These are phyloP conservation scores for Trachelus tabidus DNA, from an alignment of 2,888 invertebrate species.

Conservation along the genomic window DNA sequence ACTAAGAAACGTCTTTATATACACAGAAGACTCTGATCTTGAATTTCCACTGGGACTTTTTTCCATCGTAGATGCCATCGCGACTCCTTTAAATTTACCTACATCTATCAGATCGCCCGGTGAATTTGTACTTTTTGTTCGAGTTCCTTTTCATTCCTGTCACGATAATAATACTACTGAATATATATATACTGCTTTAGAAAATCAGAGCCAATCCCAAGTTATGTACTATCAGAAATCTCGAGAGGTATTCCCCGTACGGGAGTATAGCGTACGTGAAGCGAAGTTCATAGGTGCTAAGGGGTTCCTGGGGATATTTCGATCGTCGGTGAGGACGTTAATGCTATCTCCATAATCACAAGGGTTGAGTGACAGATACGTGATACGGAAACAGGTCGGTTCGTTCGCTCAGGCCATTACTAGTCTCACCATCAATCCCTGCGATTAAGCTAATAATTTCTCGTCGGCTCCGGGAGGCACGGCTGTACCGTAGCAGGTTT, in stretches of 20 bases:
- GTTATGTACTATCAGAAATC: neutral
- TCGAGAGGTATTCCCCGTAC: neutral
- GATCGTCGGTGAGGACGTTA: slow-evolving; percentile 21
- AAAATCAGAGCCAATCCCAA: neutral
- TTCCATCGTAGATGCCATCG: neutral
- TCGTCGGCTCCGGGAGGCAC: slow-evolving; percentile 15
- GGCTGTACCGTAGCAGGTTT: slow-evolving; percentile 23
- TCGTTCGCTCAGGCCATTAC: slow-evolving; percentile 30
- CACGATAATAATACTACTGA: neutral
- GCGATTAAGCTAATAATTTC: slow-evolving; percentile 45
- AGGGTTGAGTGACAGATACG: slow-evolving; percentile 35
- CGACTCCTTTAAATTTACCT: neutral
- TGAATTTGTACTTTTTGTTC: neutral
- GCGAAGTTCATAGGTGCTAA: neutral
- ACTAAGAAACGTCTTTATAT: neutral
- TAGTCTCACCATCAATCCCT: slow-evolving; percentile 40
- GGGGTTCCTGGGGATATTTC: neutral
- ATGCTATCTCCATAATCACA: slow-evolving; percentile 33
- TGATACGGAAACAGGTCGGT: slow-evolving; percentile 36
- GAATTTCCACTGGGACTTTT: neutral
- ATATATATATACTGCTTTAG: neutral
- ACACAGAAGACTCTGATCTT: neutral
- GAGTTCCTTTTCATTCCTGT: neutral
- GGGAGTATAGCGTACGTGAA: neutral
- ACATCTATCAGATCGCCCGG: neutral